Evolutionary conservation across 2,888 invertebrate genomes (phyloP), one percentile per base, ranked within the genome.

Genomic region (Nomada ruficornis): DNA sequence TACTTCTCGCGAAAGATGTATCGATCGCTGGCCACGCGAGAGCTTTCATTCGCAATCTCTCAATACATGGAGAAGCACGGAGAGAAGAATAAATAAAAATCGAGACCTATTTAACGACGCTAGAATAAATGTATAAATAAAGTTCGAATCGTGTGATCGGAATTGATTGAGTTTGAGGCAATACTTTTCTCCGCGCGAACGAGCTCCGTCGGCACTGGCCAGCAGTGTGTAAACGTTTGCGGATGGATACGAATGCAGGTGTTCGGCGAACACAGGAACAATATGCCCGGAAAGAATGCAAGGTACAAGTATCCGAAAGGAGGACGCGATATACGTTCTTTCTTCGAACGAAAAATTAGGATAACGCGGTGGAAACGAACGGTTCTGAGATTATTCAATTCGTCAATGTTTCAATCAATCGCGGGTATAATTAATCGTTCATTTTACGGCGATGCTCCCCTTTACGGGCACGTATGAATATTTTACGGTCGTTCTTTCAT

Each of bases 201-300:
- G 42, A 50, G 71, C 57, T 55, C 68, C 55, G 20, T 68, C 67
- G 77, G 62, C 60, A 9, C 26, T 69, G 72, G 72, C 52, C 57
- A 63, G 44, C 65, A 26, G 57, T 67, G 78, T 52, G 42, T 0
- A 68, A 63, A 87, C 77, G 79, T 87, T 87, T 84, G 87, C 86
- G 87, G 82, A 87, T 88, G 86, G 82, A 87, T 84, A 87, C 86
- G 86, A 77, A 71, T 69, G 85, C 74, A 79, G 84, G 77, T 82
- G 86, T 80, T 78, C 67, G 83, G 76, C 60, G 67, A 80, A 77
- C 20, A 71, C 70, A 5, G 50, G 60, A 47, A 68, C 65, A 36
- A 77, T 55, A 83, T 80, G 88, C 88, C 88, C 88, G 88, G 88
- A 44, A 82, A 75, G 82, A 88, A 88, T 79, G 88, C 88, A 88